Conservation (phyloP, 2,888 invertebrate genomes). For the Pterobdella sp. region DNA sequence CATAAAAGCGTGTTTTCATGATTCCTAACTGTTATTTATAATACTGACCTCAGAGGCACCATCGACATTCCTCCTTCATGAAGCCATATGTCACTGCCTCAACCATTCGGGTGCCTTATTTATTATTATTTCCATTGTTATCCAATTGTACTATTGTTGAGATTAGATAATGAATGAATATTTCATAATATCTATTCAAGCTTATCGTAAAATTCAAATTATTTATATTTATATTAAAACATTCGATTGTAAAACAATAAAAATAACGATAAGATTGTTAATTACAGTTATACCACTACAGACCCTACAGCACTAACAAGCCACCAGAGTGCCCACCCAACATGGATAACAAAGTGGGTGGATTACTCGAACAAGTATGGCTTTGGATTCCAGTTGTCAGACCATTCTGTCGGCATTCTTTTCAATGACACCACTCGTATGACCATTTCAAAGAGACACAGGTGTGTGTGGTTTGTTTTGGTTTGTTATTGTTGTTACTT, state of each 20-base stretch:
- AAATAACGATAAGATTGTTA: background rate
- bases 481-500: background rate
- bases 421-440: slow-evolving; percentile 53
- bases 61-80: no score
- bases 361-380: slow-evolving; percentile 55
- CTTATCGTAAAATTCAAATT: background rate
- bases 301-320: background rate
- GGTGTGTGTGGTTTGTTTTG: slow-evolving; percentile 40
- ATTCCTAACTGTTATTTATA: no score
- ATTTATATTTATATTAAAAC: background rate
- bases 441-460: slow-evolving; percentile 48
- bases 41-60: no score
- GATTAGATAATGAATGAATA: no score
- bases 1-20: no score
- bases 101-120: no score
- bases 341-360: slow-evolving; percentile 54
- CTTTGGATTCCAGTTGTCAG: slow-evolving; percentile 54
- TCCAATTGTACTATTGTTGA: no score
- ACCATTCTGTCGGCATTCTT: slow-evolving; percentile 52
- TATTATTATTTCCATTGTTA: no score
- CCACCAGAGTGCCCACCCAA: slow-evolving; percentile 24
- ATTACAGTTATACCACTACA: background rate
- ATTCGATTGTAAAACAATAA: background rate
- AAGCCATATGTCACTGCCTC: no score
- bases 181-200: no score